Evolutionary conservation across 2,797 vertebrate species (phyloP).

Genomic region (Chromobotia macracanthus): DNA sequence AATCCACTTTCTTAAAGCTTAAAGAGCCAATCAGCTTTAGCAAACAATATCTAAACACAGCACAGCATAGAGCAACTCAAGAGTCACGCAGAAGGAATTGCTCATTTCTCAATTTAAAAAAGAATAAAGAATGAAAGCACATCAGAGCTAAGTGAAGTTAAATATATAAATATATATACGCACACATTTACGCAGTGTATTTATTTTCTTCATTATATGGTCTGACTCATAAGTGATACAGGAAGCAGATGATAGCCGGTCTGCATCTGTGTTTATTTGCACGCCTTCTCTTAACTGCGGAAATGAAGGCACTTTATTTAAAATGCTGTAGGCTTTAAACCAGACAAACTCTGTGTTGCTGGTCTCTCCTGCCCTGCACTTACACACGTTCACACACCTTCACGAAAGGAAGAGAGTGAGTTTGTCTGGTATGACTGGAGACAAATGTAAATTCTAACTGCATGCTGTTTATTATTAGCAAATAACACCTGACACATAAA

Average conservation of each 20-base stretch:
- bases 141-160: not conserved
- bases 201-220: conserved; percentile 34
- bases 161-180: not conserved
- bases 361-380: not conserved
- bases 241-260: conserved; percentile 56
- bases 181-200: not conserved
- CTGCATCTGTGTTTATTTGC: conserved; percentile 66
- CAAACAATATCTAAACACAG: not conserved
- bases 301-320: conserved; percentile 65
- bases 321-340: conserved; percentile 28
- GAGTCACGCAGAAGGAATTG: not conserved
- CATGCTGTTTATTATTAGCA: too few species aligned
- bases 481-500: too few species aligned
- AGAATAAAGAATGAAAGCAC: too few species aligned
- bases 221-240: conserved; percentile 36
- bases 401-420: too few species aligned
- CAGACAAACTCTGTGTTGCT: not conserved
- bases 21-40: not conserved
- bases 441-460: too few species aligned
- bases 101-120: conserved; percentile 6
- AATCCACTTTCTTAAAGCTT: not conserved
- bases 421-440: too few species aligned
- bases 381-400: not conserved
- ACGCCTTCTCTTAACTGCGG: not conserved
- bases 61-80: not conserved